phyloP scores from a whole-genome alignment of 2,888 invertebrate species.

The Lamellibrachia satsuma region DNA sequence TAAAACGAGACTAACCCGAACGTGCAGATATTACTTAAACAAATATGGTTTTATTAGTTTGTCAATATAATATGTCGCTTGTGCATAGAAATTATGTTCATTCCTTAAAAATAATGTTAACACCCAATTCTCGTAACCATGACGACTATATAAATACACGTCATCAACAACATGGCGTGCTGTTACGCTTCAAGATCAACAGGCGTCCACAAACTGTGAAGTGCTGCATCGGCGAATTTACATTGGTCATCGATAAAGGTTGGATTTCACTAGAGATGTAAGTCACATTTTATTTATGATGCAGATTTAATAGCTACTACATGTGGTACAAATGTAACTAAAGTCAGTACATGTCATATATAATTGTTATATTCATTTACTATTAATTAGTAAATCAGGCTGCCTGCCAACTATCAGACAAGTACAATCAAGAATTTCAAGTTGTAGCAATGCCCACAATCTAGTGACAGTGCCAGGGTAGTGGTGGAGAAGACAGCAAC shows the following conservation, averaged over 20 bases:
- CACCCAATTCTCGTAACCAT: background rate
- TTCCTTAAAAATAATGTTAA: constrained; percentile 2
- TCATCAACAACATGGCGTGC: constrained; percentile 10
- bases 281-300: background rate
- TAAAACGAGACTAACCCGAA: background rate
- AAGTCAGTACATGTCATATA: background rate
- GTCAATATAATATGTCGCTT: background rate
- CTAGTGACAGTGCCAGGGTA: too few species aligned
- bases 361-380: too few species aligned
- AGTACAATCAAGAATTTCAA: too few species aligned
- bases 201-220: constrained; percentile 2
- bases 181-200: background rate
- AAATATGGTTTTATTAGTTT: background rate
- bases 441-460: too few species aligned
- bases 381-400: too few species aligned
- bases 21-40: background rate
- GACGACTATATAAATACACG: background rate
- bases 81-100: background rate
- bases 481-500: too few species aligned
- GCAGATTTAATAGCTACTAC: background rate
- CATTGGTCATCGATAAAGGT: background rate
- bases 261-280: background rate
- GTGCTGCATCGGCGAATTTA: background rate
- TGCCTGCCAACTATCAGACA: too few species aligned
- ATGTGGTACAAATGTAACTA: background rate